Evolutionary conservation across 2,888 invertebrate species (phyloP).

Genomic region (Drosophila tripunctata): DNA sequence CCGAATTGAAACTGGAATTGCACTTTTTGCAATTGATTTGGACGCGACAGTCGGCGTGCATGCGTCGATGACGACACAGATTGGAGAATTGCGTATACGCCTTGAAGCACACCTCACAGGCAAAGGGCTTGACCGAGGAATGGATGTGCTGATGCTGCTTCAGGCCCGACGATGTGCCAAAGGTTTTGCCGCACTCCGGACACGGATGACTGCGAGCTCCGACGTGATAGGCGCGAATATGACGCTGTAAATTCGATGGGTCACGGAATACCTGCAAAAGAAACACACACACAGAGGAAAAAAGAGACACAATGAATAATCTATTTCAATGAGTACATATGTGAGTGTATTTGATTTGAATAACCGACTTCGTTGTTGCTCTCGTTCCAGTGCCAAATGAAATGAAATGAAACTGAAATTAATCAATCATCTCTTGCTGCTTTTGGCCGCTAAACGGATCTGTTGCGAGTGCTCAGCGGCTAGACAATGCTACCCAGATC

Average conservation of each 20-base stretch:
- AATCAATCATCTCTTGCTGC: conserved; percentile 78
- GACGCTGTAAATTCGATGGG: conserved; percentile 97
- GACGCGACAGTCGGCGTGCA: conserved; percentile 98
- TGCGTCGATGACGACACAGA: conserved; percentile 99
- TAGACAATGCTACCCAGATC: conserved; percentile 54
- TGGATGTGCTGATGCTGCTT: conserved; percentile 99
- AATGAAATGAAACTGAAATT: conserved; percentile 81
- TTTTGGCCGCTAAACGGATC: conserved; percentile 76
- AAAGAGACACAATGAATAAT: conserved; percentile 21
- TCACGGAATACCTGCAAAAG: conserved; percentile 94
- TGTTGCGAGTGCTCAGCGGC: conserved; percentile 40
- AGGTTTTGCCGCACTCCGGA: conserved; percentile 99
- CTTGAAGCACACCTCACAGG: conserved; percentile 98
- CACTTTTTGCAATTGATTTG: conserved; percentile 98
- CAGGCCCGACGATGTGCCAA: conserved; percentile 97
- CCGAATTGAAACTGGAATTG: conserved; percentile 95
- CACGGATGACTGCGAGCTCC: conserved; percentile 98
- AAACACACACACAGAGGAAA: conserved; percentile 74
- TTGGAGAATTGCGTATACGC: conserved; percentile 99
- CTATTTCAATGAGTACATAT: conserved; percentile 5
- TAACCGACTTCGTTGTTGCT: conserved; percentile 39
- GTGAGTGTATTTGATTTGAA: background rate
- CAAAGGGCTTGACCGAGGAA: conserved; percentile 98
- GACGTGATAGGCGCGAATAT: conserved; percentile 97
- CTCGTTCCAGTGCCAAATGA: conserved; percentile 66